Base-by-base conservation (phyloP, 2,113 vertebrate species). In the Poicephalus gulielmi region DNA sequence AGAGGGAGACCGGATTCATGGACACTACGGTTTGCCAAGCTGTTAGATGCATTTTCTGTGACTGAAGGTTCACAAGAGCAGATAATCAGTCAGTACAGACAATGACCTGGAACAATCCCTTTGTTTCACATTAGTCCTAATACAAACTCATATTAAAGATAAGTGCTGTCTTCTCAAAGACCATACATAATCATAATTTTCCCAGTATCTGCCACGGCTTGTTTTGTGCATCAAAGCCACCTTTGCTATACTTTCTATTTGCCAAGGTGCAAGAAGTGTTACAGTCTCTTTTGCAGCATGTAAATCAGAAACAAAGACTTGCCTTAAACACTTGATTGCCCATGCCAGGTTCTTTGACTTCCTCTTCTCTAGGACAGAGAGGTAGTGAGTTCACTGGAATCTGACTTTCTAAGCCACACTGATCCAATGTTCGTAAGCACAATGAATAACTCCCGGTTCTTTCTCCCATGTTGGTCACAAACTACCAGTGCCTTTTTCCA, bases 61-160 rank as follows among this genome's bases (percentile, higher is more conserved):
- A 33, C 85, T 68, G 75, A 71, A 87, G 50, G 55, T 18, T 79
- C 78, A 75, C 60, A 84, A 87, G 82, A 93, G 91, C 75, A 77
- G 47, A 79, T 85, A 91, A 93, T 74, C 90, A 87, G 47, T 2
- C 74, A 85, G n/a, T 41, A 63, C 63, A 74, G 41, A 9, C 57
- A 44, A 24, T 13, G 85, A 68, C 66, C 87, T 91, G 82, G 87
- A 95, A 83, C 78, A 91, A 93, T 79, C 62, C 52, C 69, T 94
- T 91, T 88, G 68, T 91, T 74, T 88, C 82, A 91, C 71, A 83
- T 91, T 90, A 90, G 33, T 39, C 41, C 23, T 68, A 33, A 74
- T 13, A 74, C 53, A 57, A 77, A 63, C 37, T 81, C 25, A 5
- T 15, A n/a, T 60, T 60, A 69, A 60, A 68, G 52, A 4, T 39